A percentile compares a stretch with the other conserved stretches of the same genome.
phyloP scores from a whole-genome alignment of 1,140 invertebrate genomes.

The Apis florea region DNA sequence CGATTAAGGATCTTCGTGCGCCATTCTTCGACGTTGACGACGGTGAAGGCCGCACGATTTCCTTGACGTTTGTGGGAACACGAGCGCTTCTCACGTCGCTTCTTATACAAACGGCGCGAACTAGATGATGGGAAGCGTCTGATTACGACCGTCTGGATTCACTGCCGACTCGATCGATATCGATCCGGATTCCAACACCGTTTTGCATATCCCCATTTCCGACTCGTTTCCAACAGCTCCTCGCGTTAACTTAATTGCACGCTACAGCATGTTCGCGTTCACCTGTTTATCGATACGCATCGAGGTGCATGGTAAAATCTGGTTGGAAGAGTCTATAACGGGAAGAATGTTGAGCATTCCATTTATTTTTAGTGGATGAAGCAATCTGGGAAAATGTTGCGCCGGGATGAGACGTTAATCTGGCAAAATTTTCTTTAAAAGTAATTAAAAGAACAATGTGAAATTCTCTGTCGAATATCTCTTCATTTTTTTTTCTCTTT shows the following conservation, averaged over 20 bases:
- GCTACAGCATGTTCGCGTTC: background rate
- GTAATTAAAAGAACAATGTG: too few species aligned
- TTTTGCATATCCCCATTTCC: conserved; percentile 5
- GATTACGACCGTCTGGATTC: conserved; percentile 41
- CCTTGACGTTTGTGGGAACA: conserved; percentile 73
- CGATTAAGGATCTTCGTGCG: too few species aligned
- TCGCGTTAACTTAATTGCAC: background rate
- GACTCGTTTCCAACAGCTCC: background rate
- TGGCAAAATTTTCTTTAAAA: too few species aligned
- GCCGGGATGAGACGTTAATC: too few species aligned
- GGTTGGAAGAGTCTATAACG: background rate
- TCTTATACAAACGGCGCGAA: conserved; percentile 31
- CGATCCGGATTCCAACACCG: conserved; percentile 27
- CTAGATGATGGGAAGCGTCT: conserved; percentile 54
- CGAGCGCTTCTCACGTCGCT: conserved; percentile 72
- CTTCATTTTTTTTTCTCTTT: too few species aligned
- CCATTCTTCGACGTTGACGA: conserved; percentile 24
- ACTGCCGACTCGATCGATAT: background rate
- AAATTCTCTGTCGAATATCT: too few species aligned
- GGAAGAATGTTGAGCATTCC: too few species aligned
- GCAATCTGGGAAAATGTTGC: too few species aligned
- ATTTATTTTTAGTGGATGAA: too few species aligned
- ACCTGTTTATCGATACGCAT: background rate
- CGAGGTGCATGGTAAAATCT: background rate
- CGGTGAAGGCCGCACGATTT: conserved; percentile 68